phyloP scores from a whole-genome alignment of 2,113 vertebrate genomes.

The Nothoprocta pentlandii region DNA sequence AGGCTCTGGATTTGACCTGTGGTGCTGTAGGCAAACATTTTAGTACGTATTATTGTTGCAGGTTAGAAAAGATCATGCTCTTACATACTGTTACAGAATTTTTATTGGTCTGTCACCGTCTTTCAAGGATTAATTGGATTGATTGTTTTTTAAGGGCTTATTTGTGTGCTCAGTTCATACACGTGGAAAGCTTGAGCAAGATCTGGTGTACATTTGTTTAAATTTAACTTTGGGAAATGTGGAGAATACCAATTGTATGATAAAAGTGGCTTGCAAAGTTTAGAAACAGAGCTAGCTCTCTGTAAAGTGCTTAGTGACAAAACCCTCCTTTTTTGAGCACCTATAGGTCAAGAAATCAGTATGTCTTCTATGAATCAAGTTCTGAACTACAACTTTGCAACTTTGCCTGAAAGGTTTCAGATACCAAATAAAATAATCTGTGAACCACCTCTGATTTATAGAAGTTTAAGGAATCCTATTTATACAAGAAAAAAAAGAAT shows the following conservation, averaged over 20 bases:
- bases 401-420: background rate
- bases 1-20: background rate
- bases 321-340: rapidly evolving
- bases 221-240: background rate
- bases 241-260: background rate
- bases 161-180: background rate
- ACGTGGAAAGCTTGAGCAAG: background rate
- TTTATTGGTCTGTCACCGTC: background rate
- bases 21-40: background rate
- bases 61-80: background rate
- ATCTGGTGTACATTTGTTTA: background rate
- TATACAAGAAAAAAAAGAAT: background rate
- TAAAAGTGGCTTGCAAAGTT: background rate
- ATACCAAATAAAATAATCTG: background rate
- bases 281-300: background rate
- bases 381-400: background rate
- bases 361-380: background rate
- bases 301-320: background rate
- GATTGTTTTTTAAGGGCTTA: rapidly evolving
- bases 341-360: rapidly evolving
- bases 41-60: background rate
- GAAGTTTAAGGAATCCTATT: background rate
- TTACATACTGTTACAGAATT: background rate
- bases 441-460: background rate
- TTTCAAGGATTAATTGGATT: background rate